These are phyloP conservation scores for Phataginus tricuspis DNA, from an alignment of 2,797 vertebrate species.

Conservation along the genomic window DNA sequence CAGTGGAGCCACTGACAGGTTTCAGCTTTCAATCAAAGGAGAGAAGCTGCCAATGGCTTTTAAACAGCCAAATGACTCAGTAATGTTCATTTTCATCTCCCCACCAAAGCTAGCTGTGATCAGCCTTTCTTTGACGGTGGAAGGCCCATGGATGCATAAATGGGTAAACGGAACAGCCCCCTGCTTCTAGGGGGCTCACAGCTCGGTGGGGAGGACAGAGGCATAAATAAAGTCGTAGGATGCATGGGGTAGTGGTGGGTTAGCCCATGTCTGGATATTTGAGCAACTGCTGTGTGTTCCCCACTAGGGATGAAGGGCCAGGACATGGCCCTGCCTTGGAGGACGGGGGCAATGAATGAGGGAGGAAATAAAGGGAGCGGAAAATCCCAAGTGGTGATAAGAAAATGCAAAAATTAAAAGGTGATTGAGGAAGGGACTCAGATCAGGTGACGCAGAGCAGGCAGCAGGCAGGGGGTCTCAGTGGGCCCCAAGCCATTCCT, in stretches of 20 bases:
- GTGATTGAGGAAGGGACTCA: not conserved
- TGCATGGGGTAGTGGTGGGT: not conserved
- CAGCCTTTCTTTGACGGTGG: not conserved
- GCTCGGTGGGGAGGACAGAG: not conserved
- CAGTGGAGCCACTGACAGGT: not conserved
- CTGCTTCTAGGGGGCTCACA: not conserved
- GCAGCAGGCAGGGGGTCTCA: not conserved
- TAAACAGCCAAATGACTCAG: not conserved
- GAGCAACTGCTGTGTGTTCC: not conserved
- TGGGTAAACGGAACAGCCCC: not conserved
- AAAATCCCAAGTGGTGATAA: not conserved
- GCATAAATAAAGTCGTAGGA: not conserved
- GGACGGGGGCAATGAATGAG: not conserved
- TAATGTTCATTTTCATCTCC: not conserved
- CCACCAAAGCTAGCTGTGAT: not conserved
- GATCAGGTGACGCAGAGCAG: not conserved
- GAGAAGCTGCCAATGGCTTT: not conserved
- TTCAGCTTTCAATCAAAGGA: not conserved
- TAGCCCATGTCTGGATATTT: not conserved
- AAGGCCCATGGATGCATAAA: not conserved
- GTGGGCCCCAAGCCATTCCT: not conserved
- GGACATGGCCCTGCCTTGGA: not conserved
- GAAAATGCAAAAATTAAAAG: not conserved
- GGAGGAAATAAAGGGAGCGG: not conserved
- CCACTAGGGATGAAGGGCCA: accelerated